These are phyloP conservation scores for Trichonephila clavipes DNA, from an alignment of 1,140 invertebrate genomes.

Conservation along the genomic window DNA sequence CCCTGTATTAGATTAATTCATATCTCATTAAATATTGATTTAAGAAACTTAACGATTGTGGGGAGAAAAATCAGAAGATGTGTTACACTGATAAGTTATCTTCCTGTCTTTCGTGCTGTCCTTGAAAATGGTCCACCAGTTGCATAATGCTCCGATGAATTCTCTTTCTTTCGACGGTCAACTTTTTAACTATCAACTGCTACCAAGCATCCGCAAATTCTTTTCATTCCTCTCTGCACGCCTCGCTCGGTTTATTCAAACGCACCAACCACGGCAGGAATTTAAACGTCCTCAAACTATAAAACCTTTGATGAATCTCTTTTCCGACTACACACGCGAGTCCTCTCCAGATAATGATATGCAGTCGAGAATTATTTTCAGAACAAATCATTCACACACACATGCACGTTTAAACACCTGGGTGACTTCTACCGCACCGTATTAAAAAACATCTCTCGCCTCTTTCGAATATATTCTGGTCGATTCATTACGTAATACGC, in stretches of 20 bases:
- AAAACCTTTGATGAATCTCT: background rate
- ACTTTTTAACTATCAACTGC: background rate
- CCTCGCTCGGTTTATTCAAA: background rate
- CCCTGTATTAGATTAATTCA: too few relatives aligned
- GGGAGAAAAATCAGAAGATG: too few relatives aligned
- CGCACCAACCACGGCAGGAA: background rate
- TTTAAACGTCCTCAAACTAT: slow-evolving; percentile 2
- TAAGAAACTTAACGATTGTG: too few relatives aligned
- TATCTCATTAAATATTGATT: too few relatives aligned
- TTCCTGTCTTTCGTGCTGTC: background rate
- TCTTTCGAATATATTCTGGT: background rate
- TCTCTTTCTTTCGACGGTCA: background rate
- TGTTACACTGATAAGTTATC: too few relatives aligned
- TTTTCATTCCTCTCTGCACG: background rate
- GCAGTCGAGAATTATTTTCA: background rate
- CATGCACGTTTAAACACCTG: background rate
- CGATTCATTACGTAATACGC: background rate
- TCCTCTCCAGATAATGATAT: background rate
- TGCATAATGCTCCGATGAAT: slow-evolving; percentile 1
- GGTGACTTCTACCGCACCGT: background rate
- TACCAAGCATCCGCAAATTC: background rate
- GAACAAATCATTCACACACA: background rate
- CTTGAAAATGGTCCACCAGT: slow-evolving; percentile 22
- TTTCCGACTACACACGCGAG: background rate
- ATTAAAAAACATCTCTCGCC: background rate